These are phyloP conservation scores for Temnothorax ravouxi DNA, from an alignment of 2,888 invertebrate genomes.

Conservation along the genomic window DNA sequence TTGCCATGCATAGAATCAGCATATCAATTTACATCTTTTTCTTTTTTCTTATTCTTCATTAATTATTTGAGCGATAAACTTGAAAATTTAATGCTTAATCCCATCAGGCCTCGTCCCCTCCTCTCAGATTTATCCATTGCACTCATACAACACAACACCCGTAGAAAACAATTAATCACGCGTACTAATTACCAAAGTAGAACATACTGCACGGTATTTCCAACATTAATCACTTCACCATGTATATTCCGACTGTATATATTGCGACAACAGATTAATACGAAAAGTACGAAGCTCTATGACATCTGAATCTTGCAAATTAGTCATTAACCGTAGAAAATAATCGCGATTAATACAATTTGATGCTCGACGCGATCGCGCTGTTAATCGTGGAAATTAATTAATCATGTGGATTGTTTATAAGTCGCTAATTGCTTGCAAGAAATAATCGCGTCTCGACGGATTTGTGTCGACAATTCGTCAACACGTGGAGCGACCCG, in stretches of 20 bases:
- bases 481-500: not conserved
- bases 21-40: not conserved
- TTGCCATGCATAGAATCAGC: not conserved
- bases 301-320: not conserved
- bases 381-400: not conserved
- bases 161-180: not conserved
- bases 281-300: too few species aligned
- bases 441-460: not conserved
- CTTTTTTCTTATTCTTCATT: not conserved
- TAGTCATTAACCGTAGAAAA: not conserved
- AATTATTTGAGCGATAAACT: not conserved
- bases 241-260: too few species aligned
- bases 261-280: too few species aligned
- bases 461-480: not conserved
- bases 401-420: not conserved
- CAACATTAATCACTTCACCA: too few species aligned
- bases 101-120: too few species aligned
- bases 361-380: not conserved
- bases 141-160: not conserved
- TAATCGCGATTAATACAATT: not conserved
- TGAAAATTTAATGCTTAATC: not conserved
- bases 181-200: not conserved
- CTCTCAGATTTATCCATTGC: too few species aligned
- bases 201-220: too few species aligned
- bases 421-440: conserved; percentile 7